phyloP scores from a whole-genome alignment of 1,140 invertebrate species.

The Pseudachorutes palmiensis region DNA sequence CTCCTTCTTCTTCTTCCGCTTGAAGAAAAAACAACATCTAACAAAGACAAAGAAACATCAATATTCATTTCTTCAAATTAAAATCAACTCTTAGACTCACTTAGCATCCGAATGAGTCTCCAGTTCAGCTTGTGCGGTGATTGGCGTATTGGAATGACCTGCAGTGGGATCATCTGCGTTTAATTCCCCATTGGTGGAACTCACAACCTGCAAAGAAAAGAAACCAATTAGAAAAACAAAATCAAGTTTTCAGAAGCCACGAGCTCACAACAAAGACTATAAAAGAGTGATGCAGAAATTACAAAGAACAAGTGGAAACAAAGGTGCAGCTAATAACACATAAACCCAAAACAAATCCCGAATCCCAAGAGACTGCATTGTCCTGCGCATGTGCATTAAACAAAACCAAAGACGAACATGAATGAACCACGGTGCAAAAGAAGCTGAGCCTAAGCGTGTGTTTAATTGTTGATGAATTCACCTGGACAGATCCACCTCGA shows the following conservation, averaged over 20 bases:
- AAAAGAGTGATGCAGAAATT: background rate
- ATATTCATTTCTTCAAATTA: background rate
- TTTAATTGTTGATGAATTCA: slow-evolving; percentile 44
- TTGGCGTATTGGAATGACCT: slow-evolving; percentile 92
- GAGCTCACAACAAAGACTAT: slow-evolving; percentile 3
- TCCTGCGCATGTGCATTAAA: too few relatives aligned
- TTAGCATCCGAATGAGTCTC: slow-evolving; percentile 87
- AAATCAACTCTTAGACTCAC: slow-evolving; percentile 48
- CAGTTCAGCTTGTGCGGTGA: slow-evolving; percentile 83
- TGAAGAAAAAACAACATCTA: slow-evolving; percentile 37
- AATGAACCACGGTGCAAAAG: too few relatives aligned
- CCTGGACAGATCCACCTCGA: slow-evolving; percentile 88
- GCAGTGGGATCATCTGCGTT: slow-evolving; percentile 89
- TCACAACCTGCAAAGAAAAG: slow-evolving; percentile 68
- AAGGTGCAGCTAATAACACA: too few relatives aligned
- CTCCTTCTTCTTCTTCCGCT: slow-evolving; percentile 38
- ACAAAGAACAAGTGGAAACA: too few relatives aligned
- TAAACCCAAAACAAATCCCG: too few relatives aligned
- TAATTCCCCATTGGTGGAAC: slow-evolving; percentile 91
- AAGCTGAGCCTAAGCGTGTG: background rate
- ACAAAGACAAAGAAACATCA: slow-evolving; percentile 3
- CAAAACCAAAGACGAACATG: too few relatives aligned
- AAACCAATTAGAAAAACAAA: background rate
- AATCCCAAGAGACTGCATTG: too few relatives aligned
- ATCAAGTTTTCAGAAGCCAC: background rate